These are phyloP conservation scores for Barypeithes pellucidus DNA, from an alignment of 2,888 invertebrate genomes.

Conservation along the genomic window DNA sequence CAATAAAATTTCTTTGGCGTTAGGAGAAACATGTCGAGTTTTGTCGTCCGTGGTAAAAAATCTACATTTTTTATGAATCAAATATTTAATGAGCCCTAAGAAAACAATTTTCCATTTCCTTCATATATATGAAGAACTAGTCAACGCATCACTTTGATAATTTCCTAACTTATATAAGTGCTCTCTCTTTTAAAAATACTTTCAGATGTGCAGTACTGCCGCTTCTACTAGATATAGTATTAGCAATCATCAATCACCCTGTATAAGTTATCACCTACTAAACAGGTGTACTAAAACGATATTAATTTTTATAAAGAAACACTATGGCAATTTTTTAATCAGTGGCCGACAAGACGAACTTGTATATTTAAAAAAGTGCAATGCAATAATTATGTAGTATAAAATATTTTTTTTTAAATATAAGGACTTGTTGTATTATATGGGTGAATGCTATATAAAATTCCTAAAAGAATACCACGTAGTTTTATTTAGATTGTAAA, in stretches of 20 bases:
- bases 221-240: too few species aligned
- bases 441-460: slow-evolving; percentile 39
- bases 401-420: slow-evolving; percentile 10
- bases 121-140: too few species aligned
- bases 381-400: slow-evolving; percentile 28
- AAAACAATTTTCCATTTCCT: too few species aligned
- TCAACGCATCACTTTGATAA: too few species aligned
- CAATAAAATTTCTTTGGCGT: slow-evolving; percentile 13
- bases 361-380: slow-evolving; percentile 12
- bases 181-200: too few species aligned
- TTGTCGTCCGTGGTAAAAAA: background rate
- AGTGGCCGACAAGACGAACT: background rate
- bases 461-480: slow-evolving; percentile 13
- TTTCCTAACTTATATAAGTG: too few species aligned
- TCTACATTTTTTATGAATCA: background rate
- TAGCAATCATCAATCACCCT: too few species aligned
- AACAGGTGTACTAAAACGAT: too few species aligned
- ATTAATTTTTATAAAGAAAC: too few species aligned
- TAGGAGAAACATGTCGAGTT: background rate
- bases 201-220: too few species aligned
- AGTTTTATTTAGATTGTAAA: slow-evolving; percentile 7
- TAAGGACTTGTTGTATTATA: slow-evolving; percentile 25
- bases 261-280: too few species aligned
- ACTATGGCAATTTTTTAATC: background rate
- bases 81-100: too few species aligned